Percentiles rank a stretch among this genome's conserved stretches.
Conservation (phyloP, 1,140 invertebrate genomes). For the Xylocopa sonorina region DNA sequence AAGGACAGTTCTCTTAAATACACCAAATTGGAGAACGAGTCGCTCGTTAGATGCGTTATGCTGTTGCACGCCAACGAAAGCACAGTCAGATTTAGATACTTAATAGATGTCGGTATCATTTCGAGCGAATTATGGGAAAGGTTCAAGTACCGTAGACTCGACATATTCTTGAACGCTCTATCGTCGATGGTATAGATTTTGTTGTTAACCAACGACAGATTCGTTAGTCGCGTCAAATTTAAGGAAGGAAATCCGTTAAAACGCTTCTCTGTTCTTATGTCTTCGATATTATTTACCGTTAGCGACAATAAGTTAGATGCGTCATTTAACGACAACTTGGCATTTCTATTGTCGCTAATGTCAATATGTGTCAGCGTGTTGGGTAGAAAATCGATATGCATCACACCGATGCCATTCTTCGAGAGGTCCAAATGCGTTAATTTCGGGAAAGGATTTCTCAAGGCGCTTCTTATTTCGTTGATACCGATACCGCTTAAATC, state of each 20-base stretch:
- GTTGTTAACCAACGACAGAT: constrained; percentile 2
- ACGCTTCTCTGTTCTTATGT: fast-evolving
- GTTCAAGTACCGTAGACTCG: background rate
- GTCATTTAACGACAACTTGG: fast-evolving
- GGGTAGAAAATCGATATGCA: too few species aligned
- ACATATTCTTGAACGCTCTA: fast-evolving
- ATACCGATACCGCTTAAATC: background rate
- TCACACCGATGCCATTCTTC: fast-evolving
- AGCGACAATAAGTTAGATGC: background rate
- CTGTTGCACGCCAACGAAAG: constrained; percentile 7
- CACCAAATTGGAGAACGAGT: background rate
- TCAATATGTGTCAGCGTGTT: background rate
- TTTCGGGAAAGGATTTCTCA: background rate
- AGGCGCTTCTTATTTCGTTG: fast-evolving
- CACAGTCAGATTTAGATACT: background rate
- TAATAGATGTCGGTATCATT: fast-evolving
- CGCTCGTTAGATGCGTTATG: fast-evolving
- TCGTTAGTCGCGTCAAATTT: background rate
- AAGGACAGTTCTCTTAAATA: background rate
- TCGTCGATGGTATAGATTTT: fast-evolving
- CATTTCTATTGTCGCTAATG: fast-evolving
- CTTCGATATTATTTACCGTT: background rate
- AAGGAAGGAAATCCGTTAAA: too few species aligned
- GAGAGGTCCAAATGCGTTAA: constrained; percentile 38
- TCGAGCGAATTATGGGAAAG: background rate